Evolutionary conservation across 1,140 invertebrate genomes (phyloP), one percentile per base, ranked within the genome.

Genomic region (Drosophila ohnishii): DNA sequence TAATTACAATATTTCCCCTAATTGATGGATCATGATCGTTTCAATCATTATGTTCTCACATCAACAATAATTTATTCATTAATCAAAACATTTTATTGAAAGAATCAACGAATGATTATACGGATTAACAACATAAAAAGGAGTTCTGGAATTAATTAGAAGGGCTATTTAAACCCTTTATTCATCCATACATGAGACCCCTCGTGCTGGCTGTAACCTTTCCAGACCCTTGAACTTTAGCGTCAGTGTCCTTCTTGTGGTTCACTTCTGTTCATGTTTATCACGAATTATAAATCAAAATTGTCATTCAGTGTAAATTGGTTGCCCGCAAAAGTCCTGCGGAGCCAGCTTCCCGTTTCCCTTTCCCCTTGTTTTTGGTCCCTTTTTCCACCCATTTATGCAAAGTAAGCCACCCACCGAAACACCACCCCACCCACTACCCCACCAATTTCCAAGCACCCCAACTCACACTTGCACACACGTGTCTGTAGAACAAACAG

Each of bases 201-300:
- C 35, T 47, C 13, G 3, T 37, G 5, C 0, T 19, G 6, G 5
- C 0, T 19, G 6, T 62, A 63, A 45, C 63, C 58, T 30, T 63
- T 62, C 0, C 32, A 10, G 9, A 37, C 30, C 22, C 47, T 37
- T 50, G 47, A 53, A 55, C 37, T 35, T 37, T 30, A 63, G 22
- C 51, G 8, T 32, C 13, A 34, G 35, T 28, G 60, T 32, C 45
- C 61, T 25, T 25, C 42, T 48, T 70, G 51, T 32, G 22, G 47
- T 44, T 45, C 22, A 28, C 14, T 61, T 62, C 25, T 45, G 10
- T 25, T 37, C 61, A 44, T 69, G 62, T 53, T 72, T 78, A 78
- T 78, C 75, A 78, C 40, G 62, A 60, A 73, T 73, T 55, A 79
- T 79, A 79, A 79, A 79, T 79, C 75, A 78, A 66, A 78, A 72